Evolutionary conservation across 1,140 invertebrate genomes (phyloP).

Genomic region (Caenorhabditis remanei): DNA sequence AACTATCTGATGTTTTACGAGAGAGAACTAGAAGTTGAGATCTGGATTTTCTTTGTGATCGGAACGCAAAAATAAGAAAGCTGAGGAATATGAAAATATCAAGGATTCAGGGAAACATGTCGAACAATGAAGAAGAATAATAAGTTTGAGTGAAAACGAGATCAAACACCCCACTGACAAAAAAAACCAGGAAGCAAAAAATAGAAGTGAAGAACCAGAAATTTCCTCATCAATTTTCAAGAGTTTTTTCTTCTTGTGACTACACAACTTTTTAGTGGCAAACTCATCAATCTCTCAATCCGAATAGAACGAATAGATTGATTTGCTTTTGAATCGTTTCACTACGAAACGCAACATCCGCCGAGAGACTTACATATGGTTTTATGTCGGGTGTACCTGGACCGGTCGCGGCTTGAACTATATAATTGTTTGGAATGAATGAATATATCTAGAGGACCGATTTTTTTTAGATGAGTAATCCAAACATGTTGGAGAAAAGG

Average conservation of each 20-base stretch:
- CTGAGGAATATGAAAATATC: too few species aligned
- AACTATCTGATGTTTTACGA: background rate
- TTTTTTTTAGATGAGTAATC: slow-evolving; percentile 49
- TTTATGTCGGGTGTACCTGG: slow-evolving; percentile 21
- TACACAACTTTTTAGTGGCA: slow-evolving; percentile 1
- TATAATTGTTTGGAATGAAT: slow-evolving; percentile 43
- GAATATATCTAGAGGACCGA: slow-evolving; percentile 13
- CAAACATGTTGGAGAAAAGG: background rate
- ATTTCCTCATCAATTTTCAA: slow-evolving; percentile 36
- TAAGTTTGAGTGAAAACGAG: background rate
- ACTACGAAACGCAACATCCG: slow-evolving; percentile 3
- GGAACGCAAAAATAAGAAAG: too few species aligned
- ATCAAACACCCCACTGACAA: background rate
- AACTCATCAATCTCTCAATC: slow-evolving; percentile 21
- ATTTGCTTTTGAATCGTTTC: background rate
- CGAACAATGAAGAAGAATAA: background rate
- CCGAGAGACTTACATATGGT: background rate
- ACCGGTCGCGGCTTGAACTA: slow-evolving; percentile 53
- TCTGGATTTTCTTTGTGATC: too few species aligned
- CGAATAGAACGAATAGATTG: background rate
- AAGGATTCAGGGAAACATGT: background rate
- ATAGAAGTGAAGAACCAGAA: background rate
- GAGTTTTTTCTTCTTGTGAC: slow-evolving; percentile 12
- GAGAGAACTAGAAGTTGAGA: background rate
- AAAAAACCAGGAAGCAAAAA: background rate